phyloP scores from a whole-genome alignment of 2,113 vertebrate genomes.

The Notothenia coriiceps region DNA sequence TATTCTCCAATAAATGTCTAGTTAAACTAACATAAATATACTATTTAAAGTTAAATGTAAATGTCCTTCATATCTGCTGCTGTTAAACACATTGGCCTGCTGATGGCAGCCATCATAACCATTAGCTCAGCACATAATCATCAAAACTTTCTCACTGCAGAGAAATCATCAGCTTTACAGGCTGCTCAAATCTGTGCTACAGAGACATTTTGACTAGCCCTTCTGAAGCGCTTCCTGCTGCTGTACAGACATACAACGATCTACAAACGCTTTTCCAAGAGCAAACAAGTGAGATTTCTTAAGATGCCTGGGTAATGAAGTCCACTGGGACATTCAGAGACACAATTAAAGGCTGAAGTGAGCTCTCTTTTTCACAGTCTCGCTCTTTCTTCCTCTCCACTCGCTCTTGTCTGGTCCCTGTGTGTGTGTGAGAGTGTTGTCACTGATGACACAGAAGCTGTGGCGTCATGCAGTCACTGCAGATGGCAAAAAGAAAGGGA shows the following conservation, averaged over 20 bases:
- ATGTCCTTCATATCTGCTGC: conserved; percentile 16
- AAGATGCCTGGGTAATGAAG: conserved; percentile 73
- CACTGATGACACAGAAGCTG: conserved; percentile 71
- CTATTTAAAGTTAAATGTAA: background rate
- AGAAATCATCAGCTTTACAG: conserved; percentile 15
- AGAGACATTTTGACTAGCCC: conserved; percentile 22
- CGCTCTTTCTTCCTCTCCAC: conserved; percentile 28
- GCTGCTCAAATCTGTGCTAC: conserved; percentile 21
- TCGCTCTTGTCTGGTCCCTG: conserved; percentile 45
- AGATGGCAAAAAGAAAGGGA: conserved; percentile 66
- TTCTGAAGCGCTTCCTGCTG: conserved; percentile 32
- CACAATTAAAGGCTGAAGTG: conserved; percentile 66
- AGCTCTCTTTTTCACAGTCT: conserved; percentile 40
- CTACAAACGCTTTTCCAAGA: conserved; percentile 65
- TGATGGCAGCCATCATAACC: conserved; percentile 19
- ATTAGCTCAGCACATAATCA: conserved; percentile 34
- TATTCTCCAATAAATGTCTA: background rate
- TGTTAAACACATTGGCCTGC: background rate
- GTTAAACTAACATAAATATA: background rate
- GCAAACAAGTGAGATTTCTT: conserved; percentile 73
- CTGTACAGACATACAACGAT: conserved; percentile 57
- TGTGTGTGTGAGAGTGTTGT: conserved; percentile 49
- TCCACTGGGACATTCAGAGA: conserved; percentile 66
- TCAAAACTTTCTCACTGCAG: conserved; percentile 25
- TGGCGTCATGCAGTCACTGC: conserved; percentile 74